These are phyloP conservation scores for Rutpela maculata DNA, from an alignment of 2,888 invertebrate species.

Conservation along the genomic window DNA sequence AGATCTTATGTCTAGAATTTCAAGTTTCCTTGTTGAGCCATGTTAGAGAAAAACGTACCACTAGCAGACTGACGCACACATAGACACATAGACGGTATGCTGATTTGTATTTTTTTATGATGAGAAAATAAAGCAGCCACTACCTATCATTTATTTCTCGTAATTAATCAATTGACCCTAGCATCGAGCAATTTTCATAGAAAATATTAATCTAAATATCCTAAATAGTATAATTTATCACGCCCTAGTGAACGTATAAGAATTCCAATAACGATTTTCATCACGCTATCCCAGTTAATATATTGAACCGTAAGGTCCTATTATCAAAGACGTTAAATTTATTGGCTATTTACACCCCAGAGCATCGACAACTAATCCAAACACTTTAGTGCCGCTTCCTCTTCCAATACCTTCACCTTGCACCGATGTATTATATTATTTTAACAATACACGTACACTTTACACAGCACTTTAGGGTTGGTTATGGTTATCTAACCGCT, in stretches of 20 bases:
- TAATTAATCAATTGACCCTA: not conserved
- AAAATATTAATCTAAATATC: slow-evolving; percentile 38
- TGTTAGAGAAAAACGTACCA: no score
- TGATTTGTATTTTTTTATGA: no score
- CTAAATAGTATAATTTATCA: slow-evolving; percentile 46
- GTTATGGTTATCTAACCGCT: not conserved
- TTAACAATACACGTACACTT: slow-evolving; percentile 20
- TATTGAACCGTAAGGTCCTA: slow-evolving; percentile 42
- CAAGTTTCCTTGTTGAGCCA: no score
- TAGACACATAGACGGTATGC: no score
- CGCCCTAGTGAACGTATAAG: slow-evolving; percentile 32
- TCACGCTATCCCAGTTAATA: slow-evolving; percentile 44
- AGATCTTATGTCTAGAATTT: no score
- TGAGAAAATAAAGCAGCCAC: no score
- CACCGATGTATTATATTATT: slow-evolving; percentile 16
- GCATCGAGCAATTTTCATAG: not conserved
- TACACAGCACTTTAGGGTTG: not conserved
- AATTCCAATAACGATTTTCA: slow-evolving; percentile 54
- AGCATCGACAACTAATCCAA: slow-evolving; percentile 45
- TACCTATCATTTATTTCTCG: no score
- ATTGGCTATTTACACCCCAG: slow-evolving; percentile 53
- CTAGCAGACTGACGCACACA: no score
- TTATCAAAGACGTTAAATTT: slow-evolving; percentile 55
- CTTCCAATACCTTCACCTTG: slow-evolving; percentile 21
- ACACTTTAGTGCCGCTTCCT: slow-evolving; percentile 38